Percentiles rank a stretch among this genome's conserved stretches.
Conservation (phyloP, 2,888 invertebrate species). For the Brenthis daphne region DNA sequence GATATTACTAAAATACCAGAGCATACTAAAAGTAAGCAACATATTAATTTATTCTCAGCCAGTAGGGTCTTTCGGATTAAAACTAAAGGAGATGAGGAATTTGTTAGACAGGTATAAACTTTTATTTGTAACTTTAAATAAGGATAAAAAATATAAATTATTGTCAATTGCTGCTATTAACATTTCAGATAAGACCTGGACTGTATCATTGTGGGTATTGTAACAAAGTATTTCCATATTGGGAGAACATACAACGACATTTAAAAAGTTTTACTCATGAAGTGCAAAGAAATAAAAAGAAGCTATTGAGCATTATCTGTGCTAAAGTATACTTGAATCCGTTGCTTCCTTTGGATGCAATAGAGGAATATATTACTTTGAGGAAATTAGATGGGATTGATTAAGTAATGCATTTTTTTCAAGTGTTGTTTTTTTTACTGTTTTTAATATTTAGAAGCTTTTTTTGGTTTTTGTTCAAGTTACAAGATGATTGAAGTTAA, state of each 20-base stretch:
- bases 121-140: conserved; percentile 2
- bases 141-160: neutral
- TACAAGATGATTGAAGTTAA: no score
- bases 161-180: neutral
- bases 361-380: conserved; percentile 18
- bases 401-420: neutral
- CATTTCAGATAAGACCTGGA: conserved; percentile 55
- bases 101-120: conserved; percentile 58
- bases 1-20: conserved; percentile 41
- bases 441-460: neutral
- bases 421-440: neutral
- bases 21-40: conserved; percentile 50
- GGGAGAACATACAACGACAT: conserved; percentile 48
- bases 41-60: conserved; percentile 48
- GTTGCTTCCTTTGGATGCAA: neutral
- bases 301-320: conserved; percentile 5
- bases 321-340: conserved; percentile 2
- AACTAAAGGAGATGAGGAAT: conserved; percentile 43
- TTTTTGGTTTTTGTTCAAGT: neutral
- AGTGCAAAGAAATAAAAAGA: conserved; percentile 16
- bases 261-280: conserved; percentile 41
- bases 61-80: conserved; percentile 44
- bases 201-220: conserved; percentile 64
- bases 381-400: neutral
- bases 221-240: conserved; percentile 53